Base-by-base conservation (phyloP, 2,113 vertebrate species). In the Petromus typicus region DNA sequence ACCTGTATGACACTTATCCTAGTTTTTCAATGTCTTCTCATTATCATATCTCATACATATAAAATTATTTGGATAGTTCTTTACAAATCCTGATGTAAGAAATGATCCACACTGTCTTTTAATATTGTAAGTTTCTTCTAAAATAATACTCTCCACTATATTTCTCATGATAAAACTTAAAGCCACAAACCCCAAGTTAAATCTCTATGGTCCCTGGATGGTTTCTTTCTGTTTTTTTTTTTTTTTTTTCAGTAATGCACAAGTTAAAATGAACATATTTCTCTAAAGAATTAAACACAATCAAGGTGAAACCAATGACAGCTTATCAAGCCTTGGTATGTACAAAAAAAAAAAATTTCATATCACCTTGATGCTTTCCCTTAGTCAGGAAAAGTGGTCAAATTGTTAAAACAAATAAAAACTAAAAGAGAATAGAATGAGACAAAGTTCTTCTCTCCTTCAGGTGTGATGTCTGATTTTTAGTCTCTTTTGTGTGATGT, bases 51-150 rank as follows among this genome's bases (percentile, higher is more conserved):
- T 86, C 57, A 89, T 76, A 23, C 66, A 17, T 45, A 87, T 2
- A 73, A 61, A 32, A 83, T 18, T 73, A 51, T 64, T 1, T 85
- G 22, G 79, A 59, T 3, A 94, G 3, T 2, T 78, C 10, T 25
- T 89, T 84, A 69, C 14, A 37, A 85, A 96, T 63, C 92, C 63
- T 85, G 56, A 94, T 27, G 5, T 56, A 61, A 85, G 32, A 94
- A 56, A 56, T 51, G 71, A 11, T 10, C 40, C 40, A 73, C 23
- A 73, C n/a, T n/a, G 12, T 5, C 40, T 73, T 73, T 11, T 45
- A 12, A 23, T 81, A 67, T 76, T 81, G 40, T 86, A 71, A 82
- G 9, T 78, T 78, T 34, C 67, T 51, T 57, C 56, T 73, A n/a
- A 79, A 64, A 84, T 57, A 48, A 85, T 54, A 8, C 13, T 1